These are phyloP conservation scores for Oxyruncus cristatus DNA, from an alignment of 2,113 vertebrate genomes.

Conservation along the genomic window DNA sequence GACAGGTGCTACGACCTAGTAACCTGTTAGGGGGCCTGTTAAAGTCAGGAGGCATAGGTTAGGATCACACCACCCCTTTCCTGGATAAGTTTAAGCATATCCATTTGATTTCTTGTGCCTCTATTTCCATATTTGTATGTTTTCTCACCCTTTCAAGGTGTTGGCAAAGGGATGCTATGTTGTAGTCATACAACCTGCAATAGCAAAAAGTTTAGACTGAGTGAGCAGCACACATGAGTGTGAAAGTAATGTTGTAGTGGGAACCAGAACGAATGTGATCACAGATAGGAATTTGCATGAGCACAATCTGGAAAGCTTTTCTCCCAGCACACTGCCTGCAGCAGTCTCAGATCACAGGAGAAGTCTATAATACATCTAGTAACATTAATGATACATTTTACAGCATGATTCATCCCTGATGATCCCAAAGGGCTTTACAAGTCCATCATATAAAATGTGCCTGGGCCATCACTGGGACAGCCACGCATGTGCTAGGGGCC, in stretches of 20 bases:
- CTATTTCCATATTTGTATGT: conserved; percentile 8
- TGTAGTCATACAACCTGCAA: conserved; percentile 51
- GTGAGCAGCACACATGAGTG: conserved; percentile 37
- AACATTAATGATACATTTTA: conserved; percentile 11
- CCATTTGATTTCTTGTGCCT: background rate
- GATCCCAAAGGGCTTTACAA: background rate
- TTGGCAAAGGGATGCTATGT: conserved; percentile 37
- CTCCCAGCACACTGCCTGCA: conserved; percentile 33
- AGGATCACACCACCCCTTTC: background rate
- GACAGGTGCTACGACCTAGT: background rate
- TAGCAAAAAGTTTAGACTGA: conserved; percentile 61
- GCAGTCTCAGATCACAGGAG: conserved; percentile 26
- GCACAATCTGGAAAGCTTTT: conserved; percentile 60
- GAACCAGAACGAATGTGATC: conserved; percentile 55
- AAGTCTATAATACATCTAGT: background rate
- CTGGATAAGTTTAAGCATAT: background rate
- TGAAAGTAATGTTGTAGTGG: conserved; percentile 60
- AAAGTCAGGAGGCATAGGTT: background rate
- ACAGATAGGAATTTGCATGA: conserved; percentile 59
- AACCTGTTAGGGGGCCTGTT: background rate
- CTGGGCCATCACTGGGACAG: background rate
- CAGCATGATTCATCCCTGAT: background rate
- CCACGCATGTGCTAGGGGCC: rapidly evolving
- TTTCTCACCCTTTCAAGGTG: conserved; percentile 39
- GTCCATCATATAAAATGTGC: background rate